Conservation (phyloP, 1,140 invertebrate genomes). For the Drosophila rufa region DNA sequence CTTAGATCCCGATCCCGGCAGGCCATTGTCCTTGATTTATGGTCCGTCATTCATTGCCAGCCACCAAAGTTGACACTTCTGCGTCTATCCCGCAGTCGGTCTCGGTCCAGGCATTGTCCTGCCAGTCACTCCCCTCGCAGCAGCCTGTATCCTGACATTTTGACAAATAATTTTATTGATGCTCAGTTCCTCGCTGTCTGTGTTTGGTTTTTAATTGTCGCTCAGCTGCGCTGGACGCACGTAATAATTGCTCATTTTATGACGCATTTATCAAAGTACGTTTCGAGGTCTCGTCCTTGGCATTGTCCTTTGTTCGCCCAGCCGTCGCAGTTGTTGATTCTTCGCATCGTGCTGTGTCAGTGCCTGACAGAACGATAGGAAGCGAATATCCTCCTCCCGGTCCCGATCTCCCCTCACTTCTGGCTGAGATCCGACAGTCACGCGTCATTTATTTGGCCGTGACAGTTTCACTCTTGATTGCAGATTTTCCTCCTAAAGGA, state of each 20-base stretch:
- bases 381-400: background rate
- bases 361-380: constrained; percentile 41
- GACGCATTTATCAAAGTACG: constrained; percentile 64
- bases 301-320: constrained; percentile 46
- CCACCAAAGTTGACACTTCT: constrained; percentile 63
- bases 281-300: constrained; percentile 46
- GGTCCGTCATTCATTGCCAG: constrained; percentile 54
- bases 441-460: constrained; percentile 64
- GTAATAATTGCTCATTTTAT: constrained; percentile 70
- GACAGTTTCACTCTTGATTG: constrained; percentile 41
- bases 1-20: constrained; percentile 10
- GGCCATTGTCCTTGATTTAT: constrained; percentile 64
- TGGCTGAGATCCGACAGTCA: constrained; percentile 41
- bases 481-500: constrained; percentile 10
- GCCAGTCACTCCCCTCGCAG: constrained; percentile 35
- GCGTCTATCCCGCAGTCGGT: constrained; percentile 37
- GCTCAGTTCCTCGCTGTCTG: constrained; percentile 47
- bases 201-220: constrained; percentile 68
- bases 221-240: constrained; percentile 52
- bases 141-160: constrained; percentile 50
- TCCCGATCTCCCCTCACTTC: background rate
- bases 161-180: constrained; percentile 71
- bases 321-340: constrained; percentile 36
- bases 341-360: constrained; percentile 49
- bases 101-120: constrained; percentile 34